These are phyloP conservation scores for Cichlasoma orientale DNA, from an alignment of 2,797 vertebrate species.

Conservation along the genomic window DNA sequence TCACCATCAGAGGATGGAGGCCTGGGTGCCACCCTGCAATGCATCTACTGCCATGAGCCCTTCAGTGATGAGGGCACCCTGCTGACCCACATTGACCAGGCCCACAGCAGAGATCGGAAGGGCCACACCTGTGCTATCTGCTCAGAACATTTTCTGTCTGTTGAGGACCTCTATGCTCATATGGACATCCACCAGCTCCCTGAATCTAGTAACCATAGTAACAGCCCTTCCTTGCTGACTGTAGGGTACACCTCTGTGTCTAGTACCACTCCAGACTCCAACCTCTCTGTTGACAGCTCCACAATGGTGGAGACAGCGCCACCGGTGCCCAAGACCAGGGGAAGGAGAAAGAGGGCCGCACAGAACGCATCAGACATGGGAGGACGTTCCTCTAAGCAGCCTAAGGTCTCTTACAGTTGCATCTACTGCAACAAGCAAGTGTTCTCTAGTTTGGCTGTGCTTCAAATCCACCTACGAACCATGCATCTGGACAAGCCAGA, in stretches of 20 bases:
- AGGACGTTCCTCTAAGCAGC: constrained; percentile 89
- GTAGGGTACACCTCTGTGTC: constrained; percentile 98
- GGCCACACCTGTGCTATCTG: constrained; percentile 91
- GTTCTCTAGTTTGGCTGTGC: constrained; percentile 95
- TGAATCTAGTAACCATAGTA: constrained; percentile 97
- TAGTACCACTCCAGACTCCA: constrained; percentile 98
- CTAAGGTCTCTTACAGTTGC: constrained; percentile 96
- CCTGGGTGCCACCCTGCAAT: constrained; percentile 88
- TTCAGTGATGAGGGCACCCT: constrained; percentile 93
- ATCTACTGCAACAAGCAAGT: constrained; percentile 98
- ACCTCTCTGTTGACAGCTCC: constrained; percentile 97
- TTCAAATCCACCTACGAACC: constrained; percentile 97
- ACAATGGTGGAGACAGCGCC: constrained; percentile 93
- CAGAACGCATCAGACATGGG: constrained; percentile 89
- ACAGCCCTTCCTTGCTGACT: constrained; percentile 95
- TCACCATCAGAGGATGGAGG: constrained; percentile 91
- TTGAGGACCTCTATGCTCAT: constrained; percentile 96
- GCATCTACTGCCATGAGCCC: constrained; percentile 96
- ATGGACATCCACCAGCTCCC: constrained; percentile 98
- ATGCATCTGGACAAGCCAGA: constrained; percentile 98
- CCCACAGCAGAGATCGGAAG: constrained; percentile 91
- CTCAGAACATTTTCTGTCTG: constrained; percentile 92
- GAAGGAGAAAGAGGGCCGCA: constrained; percentile 90
- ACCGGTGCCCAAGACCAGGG: constrained; percentile 90
- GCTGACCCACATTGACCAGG: constrained; percentile 94